phyloP scores from a whole-genome alignment of 64 coral and sea anemone species.

The Trachythela sp. region DNA sequence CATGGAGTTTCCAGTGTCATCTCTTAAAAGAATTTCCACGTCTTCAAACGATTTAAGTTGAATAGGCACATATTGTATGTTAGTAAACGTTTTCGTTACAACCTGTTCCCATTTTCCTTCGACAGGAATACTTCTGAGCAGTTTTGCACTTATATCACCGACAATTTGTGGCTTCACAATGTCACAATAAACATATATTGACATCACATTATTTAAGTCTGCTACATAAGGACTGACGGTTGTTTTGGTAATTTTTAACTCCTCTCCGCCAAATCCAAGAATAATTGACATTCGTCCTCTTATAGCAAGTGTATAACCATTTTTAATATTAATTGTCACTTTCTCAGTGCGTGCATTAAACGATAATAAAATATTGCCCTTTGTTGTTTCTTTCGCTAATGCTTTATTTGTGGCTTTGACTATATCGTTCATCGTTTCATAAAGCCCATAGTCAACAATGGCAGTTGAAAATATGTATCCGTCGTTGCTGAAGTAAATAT shows the following conservation, averaged over 20 bases:
- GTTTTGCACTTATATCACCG: slow-evolving; percentile 27
- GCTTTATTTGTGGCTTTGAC: slow-evolving; percentile 29
- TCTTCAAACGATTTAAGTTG: slow-evolving; percentile 14
- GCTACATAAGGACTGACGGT: slow-evolving; percentile 25
- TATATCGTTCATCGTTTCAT: slow-evolving; percentile 30
- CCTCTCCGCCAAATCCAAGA: slow-evolving; percentile 17
- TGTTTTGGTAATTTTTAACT: slow-evolving; percentile 3
- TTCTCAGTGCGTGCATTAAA: neutral
- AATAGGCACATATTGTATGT: neutral
- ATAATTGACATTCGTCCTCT: slow-evolving; percentile 6
- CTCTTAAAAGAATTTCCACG: slow-evolving; percentile 17
- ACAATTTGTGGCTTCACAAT: slow-evolving; percentile 32
- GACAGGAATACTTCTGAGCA: slow-evolving; percentile 25
- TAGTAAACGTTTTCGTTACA: slow-evolving; percentile 10
- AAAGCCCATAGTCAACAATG: slow-evolving; percentile 16
- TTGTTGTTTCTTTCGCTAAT: slow-evolving; percentile 11
- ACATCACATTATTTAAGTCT: neutral
- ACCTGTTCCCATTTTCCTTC: slow-evolving; percentile 29
- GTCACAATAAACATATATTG: slow-evolving; percentile 35
- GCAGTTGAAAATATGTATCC: neutral
- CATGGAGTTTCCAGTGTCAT: neutral
- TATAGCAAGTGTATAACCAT: neutral
- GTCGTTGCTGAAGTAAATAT: neutral
- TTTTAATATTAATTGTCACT: neutral
- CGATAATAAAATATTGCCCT: slow-evolving; percentile 22